Conservation (phyloP, 2,113 vertebrate species). For the Sylvilagus bachmani region DNA sequence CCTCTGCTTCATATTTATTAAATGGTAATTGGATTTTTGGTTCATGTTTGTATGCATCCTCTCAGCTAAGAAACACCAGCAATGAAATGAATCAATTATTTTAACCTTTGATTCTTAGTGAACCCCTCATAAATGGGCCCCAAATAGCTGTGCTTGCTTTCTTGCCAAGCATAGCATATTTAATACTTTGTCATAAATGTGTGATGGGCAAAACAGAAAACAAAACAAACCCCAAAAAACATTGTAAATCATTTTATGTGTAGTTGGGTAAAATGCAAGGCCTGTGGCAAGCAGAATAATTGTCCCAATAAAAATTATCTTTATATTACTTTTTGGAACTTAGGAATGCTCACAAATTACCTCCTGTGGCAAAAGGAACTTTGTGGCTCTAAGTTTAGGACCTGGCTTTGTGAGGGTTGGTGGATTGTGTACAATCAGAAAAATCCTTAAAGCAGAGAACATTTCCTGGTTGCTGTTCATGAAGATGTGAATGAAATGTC, state of each 20-base stretch:
- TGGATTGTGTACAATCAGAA: neutral
- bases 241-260: neutral
- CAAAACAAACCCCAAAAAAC: neutral
- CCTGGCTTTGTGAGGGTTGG: neutral
- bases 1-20: neutral
- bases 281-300: neutral
- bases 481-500: neutral
- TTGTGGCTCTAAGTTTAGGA: neutral
- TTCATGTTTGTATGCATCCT: neutral
- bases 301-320: neutral
- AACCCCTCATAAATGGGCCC: neutral
- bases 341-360: neutral
- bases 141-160: neutral
- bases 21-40: neutral
- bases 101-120: neutral
- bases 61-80: neutral
- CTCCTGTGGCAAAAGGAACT: neutral
- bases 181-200: neutral
- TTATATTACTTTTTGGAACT: neutral
- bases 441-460: neutral
- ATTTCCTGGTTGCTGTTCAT: neutral
- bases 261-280: neutral
- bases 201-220: neutral
- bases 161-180: neutral
- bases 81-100: neutral